A percentile compares a stretch with the other conserved stretches of the same genome.
These are phyloP conservation scores for Ochotona curzoniae DNA, from an alignment of 2,113 vertebrate species.

Conservation along the genomic window DNA sequence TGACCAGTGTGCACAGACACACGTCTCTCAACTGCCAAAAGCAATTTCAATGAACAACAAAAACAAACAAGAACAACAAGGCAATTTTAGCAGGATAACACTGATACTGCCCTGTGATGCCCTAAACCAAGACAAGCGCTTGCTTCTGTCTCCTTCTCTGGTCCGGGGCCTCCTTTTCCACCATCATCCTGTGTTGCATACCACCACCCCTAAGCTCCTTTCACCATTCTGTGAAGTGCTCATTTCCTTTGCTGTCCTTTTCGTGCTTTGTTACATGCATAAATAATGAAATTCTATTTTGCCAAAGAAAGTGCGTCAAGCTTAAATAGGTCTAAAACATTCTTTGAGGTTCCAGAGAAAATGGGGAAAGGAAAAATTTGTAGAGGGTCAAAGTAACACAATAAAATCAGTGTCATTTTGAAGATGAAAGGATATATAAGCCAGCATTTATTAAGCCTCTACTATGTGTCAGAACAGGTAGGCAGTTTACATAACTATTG, in stretches of 20 bases:
- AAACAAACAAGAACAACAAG: neutral
- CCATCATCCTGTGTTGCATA: accelerated
- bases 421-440: neutral
- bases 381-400: neutral
- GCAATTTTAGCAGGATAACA: neutral
- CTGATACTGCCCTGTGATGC: neutral
- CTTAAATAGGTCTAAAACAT: neutral
- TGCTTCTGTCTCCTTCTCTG: neutral
- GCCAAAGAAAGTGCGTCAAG: neutral
- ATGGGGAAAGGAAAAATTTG: neutral
- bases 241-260: neutral
- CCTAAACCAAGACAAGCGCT: neutral
- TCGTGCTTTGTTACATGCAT: neutral
- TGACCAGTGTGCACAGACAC: neutral
- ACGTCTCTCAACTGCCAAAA: neutral
- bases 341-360: neutral
- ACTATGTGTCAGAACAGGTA: neutral
- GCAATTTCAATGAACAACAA: neutral
- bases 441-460: neutral
- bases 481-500: neutral
- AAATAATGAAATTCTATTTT: neutral
- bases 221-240: neutral
- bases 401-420: neutral
- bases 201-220: neutral
- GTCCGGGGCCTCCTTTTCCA: too few species aligned